phyloP scores from a whole-genome alignment of 1,140 invertebrate species.

The Drosophila littoralis region DNA sequence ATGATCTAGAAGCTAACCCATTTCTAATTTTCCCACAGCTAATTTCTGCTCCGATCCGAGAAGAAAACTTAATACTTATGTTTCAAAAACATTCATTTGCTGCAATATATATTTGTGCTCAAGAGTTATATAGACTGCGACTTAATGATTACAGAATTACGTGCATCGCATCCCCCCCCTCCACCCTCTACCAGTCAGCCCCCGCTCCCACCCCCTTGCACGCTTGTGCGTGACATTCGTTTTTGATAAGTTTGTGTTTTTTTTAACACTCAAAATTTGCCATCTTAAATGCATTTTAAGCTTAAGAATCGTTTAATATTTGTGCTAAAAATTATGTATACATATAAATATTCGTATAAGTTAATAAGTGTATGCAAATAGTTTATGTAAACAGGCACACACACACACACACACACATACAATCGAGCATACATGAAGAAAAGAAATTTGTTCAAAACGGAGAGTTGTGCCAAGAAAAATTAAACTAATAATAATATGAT shows the following conservation, averaged over 20 bases:
- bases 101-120: slow-evolving; percentile 34
- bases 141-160: slow-evolving; percentile 8
- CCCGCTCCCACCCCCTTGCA: too few species aligned
- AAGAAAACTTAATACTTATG: slow-evolving; percentile 23
- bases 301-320: slow-evolving; percentile 44
- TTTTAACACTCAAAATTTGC: background rate
- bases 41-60: slow-evolving; percentile 1
- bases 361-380: background rate
- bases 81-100: slow-evolving; percentile 16
- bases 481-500: background rate
- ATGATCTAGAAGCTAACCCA: slow-evolving; percentile 7
- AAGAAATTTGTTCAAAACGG: background rate
- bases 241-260: background rate
- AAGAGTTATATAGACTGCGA: slow-evolving; percentile 17
- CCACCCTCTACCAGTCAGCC: background rate
- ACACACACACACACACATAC: background rate
- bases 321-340: slow-evolving; percentile 44
- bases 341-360: slow-evolving; percentile 12
- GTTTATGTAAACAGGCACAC: background rate
- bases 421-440: background rate
- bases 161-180: background rate
- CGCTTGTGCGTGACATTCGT: slow-evolving; percentile 3
- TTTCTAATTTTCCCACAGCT: background rate
- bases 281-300: slow-evolving; percentile 61
- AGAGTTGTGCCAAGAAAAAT: slow-evolving; percentile 6